Base-by-base conservation (phyloP, 2,113 vertebrate species). In the Capreolus pygargus region DNA sequence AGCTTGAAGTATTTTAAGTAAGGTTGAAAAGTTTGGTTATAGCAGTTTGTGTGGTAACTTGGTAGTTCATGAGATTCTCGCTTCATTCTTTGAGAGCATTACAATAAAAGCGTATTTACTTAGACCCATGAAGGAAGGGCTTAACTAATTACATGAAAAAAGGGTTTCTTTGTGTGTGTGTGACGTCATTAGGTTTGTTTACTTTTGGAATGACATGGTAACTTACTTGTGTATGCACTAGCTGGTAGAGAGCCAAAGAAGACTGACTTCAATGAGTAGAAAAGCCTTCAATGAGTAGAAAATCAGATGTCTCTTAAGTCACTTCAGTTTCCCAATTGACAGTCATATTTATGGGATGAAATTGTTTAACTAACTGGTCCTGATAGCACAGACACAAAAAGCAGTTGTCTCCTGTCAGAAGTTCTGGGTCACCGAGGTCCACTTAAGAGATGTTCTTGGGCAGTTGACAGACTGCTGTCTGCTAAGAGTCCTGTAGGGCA, bases 21-120 rank as follows among this genome's bases (percentile, higher is more conserved):
- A 92, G 19, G 21, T 57, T 79, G 5, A 11, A 54, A 43, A 74
- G 27, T 95, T 81, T 82, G 74, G 27, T 87, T 89, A 89, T 21
- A 55, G 47, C 43, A 83, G 92, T 89, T 92, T 45, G 39, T 43
- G 15, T 81, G 58, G 84, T 70, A 21, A 54, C 47, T 95, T 85
- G 74, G 54, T 95, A n/a, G 57, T 64, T 95, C 85, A 23, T 94
- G 88, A 33, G 96, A 91, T 97, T 97, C 86, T 94, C 91, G 50
- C 54, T 91, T 89, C 50, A 55, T 96, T 97, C 86, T 39, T 96
- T 95, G 89, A 96, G 93, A 94, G 16, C 76, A 94, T 25, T 67
- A 86, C 12, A 93, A 61, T 93, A 89, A 89, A 95, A 95, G 47
- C 19, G 2, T 89, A 30, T 94, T 95, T 76, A 93, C 57, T 95